Base-by-base conservation (phyloP, 2,797 vertebrate species). In the Syngnathus acus region DNA sequence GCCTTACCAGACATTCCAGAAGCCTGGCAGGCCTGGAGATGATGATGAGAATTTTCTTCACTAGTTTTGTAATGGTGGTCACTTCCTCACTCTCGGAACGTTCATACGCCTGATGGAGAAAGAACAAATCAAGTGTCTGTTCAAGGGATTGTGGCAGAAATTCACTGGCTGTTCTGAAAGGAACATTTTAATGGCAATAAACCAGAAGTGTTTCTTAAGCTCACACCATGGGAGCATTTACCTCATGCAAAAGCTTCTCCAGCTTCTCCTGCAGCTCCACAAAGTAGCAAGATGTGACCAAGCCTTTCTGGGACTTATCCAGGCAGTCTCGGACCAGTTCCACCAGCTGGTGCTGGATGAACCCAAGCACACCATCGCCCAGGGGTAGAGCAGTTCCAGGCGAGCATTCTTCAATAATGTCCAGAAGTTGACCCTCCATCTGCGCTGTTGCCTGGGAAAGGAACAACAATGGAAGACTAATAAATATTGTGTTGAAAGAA, bases 181-280 rank as follows among this genome's bases (percentile, higher is more conserved):
- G 3, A 39, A 55, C 16, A n/a, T 50, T 39, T 40, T 0, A 66
- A 69, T 47, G 51, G 39, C 55, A 5, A 59, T 19, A 16, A 0
- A n/a, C 3, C 1, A 42, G 38, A 61, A 61, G 1, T 54, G 58
- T 38, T 62, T 48, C 55, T 55, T 38, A 17, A 21, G 45, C 19
- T 57, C 1, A 32, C 57, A 47, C 17, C 11, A 47, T 17, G 39
- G 48, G 21, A 42, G 0, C 89, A 59, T 83, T 47, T 75, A 88
- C 90, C 86, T 91, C 94, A 13, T 94, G 90, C 68, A 98, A 88
- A 85, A 98, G 90, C 80, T 95, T 94, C 86, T 97, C 95, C 21
- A 98, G 88, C 59, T 97, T 97, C 78, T 98, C 95, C 81, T 98
- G 95, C 78, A 98, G 93, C 87, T 98, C 95, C 80, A 95, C 83